A percentile compares a stretch with the other conserved stretches of the same genome.
These are phyloP conservation scores for Oligia strigilis DNA, from an alignment of 2,888 invertebrate species.

Conservation along the genomic window DNA sequence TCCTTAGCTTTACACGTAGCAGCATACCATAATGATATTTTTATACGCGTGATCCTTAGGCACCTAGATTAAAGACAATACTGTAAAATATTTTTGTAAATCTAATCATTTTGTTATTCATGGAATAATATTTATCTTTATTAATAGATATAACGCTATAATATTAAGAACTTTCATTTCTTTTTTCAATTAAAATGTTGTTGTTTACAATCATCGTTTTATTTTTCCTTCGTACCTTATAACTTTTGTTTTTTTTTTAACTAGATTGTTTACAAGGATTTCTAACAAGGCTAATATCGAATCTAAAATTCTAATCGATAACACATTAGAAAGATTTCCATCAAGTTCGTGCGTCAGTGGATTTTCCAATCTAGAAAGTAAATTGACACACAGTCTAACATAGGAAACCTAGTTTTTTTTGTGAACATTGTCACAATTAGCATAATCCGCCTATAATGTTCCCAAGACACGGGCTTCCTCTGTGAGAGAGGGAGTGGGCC, in stretches of 20 bases:
- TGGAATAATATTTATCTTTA: conserved; percentile 1
- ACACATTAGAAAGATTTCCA: conserved; percentile 12
- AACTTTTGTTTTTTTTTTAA: too few species aligned
- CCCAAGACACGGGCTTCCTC: too few species aligned
- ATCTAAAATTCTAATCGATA: conserved; percentile 9
- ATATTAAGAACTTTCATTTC: conserved; percentile 53
- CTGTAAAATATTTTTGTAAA: conserved; percentile 46
- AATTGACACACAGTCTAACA: background rate
- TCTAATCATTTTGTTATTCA: conserved; percentile 12
- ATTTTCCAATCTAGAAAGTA: conserved; percentile 17
- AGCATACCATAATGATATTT: conserved; percentile 28
- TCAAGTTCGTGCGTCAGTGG: conserved; percentile 17
- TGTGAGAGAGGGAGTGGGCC: too few species aligned
- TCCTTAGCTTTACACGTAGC: too few species aligned
- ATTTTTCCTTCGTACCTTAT: conserved; percentile 37
- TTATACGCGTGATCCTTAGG: conserved; percentile 3
- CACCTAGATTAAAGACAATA: conserved; percentile 54
- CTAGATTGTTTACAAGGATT: background rate
- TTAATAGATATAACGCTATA: conserved; percentile 10
- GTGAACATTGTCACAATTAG: background rate
- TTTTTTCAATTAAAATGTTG: conserved; percentile 69
- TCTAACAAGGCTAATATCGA: background rate
- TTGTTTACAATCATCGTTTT: conserved; percentile 60
- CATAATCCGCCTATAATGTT: background rate
- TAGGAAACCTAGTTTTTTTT: background rate